These are phyloP conservation scores for Pyrrhosoma nymphula DNA, from an alignment of 2,888 invertebrate species.

Conservation along the genomic window DNA sequence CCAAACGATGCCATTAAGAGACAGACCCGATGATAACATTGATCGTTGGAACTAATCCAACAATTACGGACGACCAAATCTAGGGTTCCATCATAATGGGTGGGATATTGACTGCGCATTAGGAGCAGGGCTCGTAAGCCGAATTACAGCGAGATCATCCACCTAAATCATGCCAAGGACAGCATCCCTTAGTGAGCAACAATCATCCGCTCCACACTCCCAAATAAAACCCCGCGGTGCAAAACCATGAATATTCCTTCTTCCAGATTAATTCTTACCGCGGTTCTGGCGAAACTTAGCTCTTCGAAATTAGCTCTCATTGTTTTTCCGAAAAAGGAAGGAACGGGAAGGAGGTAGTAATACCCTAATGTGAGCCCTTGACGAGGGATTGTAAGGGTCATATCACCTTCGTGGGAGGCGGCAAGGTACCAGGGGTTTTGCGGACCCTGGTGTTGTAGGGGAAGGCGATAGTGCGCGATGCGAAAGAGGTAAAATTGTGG, in stretches of 20 bases:
- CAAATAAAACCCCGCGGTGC: neutral
- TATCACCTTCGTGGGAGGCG: neutral
- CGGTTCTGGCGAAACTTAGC: neutral
- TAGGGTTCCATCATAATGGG: neutral
- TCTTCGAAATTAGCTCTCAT: neutral
- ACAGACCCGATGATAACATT: neutral
- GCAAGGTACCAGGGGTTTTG: neutral
- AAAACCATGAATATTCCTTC: neutral
- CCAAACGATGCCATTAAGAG: neutral
- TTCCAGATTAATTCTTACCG: neutral
- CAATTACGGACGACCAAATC: neutral
- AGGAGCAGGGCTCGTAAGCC: conserved; percentile 1
- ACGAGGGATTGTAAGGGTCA: conserved; percentile 13
- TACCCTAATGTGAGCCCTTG: neutral
- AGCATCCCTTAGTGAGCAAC: neutral
- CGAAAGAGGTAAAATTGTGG: neutral
- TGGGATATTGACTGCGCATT: neutral
- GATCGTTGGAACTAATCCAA: conserved; percentile 22
- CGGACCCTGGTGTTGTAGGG: neutral
- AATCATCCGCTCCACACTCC: neutral
- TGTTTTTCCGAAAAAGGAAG: neutral
- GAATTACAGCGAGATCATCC: conserved; percentile 12
- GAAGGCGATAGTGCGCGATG: neutral
- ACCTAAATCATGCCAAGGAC: neutral
- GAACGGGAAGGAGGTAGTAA: neutral